These are phyloP conservation scores for Porites lutea DNA, from an alignment of 64 coral and sea anemone species.

Conservation along the genomic window DNA sequence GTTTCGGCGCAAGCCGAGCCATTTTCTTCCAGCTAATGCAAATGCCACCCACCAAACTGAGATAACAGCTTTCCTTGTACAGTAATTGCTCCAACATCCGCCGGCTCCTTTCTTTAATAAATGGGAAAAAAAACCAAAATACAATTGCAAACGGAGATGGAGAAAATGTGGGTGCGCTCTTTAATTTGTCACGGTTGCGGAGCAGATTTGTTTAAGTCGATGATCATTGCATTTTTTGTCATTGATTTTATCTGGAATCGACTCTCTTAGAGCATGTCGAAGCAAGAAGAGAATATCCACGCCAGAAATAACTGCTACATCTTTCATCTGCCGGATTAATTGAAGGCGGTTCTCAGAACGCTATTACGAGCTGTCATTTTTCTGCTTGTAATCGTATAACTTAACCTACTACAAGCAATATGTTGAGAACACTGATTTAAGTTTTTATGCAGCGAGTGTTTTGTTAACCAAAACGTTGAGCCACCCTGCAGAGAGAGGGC, in stretches of 20 bases:
- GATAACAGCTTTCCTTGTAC: conserved; percentile 31
- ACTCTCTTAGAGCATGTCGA: background rate
- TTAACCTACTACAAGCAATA: conserved; percentile 9
- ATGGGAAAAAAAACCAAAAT: background rate
- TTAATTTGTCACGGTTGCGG: background rate
- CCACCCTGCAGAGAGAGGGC: background rate
- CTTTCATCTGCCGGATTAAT: conserved; percentile 50
- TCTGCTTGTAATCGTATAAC: conserved; percentile 39
- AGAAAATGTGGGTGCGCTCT: background rate
- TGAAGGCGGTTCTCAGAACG: conserved; percentile 12
- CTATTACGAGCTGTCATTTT: conserved; percentile 37
- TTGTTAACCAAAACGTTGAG: background rate
- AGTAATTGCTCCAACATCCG: conserved; percentile 58
- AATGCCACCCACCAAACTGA: conserved; percentile 52
- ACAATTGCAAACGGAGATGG: conserved; percentile 28
- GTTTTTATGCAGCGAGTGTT: background rate
- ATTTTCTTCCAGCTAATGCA: conserved; percentile 38
- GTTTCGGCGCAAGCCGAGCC: conserved; percentile 31
- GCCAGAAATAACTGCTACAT: background rate
- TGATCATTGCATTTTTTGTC: background rate
- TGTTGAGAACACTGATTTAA: background rate
- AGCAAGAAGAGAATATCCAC: conserved; percentile 14
- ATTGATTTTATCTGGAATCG: conserved; percentile 28
- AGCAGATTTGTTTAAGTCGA: conserved; percentile 2
- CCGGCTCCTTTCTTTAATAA: conserved; percentile 29